Evolutionary conservation across 2,113 vertebrate species (phyloP).

Genomic region (Tapirus terrestris): DNA sequence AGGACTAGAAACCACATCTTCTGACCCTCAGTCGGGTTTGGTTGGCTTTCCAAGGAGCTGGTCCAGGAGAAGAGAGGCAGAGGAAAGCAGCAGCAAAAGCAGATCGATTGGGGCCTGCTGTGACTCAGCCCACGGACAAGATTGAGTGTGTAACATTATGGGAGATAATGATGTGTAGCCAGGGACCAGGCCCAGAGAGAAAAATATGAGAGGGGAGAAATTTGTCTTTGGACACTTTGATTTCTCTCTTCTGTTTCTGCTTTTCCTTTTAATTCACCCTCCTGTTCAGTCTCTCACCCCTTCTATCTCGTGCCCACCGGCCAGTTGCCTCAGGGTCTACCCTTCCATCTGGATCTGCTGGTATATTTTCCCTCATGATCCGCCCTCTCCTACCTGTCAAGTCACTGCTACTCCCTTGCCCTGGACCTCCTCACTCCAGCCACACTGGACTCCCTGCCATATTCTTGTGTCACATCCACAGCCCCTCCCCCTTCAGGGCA

Average conservation of each 20-base stretch:
- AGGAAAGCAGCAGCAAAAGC: neutral
- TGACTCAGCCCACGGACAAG: neutral
- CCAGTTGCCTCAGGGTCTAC: neutral
- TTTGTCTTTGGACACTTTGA: neutral
- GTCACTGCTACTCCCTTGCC: rapidly evolving
- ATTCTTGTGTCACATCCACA: neutral
- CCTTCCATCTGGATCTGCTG: neutral
- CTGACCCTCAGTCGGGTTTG: neutral
- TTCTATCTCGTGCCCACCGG: rapidly evolving
- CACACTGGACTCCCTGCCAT: neutral
- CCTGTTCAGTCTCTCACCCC: neutral
- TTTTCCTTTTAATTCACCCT: neutral
- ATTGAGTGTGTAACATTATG: neutral
- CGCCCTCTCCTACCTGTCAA: neutral
- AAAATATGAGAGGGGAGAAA: neutral
- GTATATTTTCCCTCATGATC: neutral
- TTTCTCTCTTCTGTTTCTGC: neutral
- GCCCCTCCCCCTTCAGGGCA: neutral
- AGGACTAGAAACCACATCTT: neutral
- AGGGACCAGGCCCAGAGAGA: too few relatives aligned
- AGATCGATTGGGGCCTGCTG: neutral
- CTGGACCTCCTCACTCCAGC: too few relatives aligned
- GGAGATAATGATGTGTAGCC: too few relatives aligned
- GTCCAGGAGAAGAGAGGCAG: neutral
- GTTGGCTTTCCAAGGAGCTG: neutral